Evolutionary conservation across 2,888 invertebrate genomes (phyloP).

Genomic region (Escarpia spicata): DNA sequence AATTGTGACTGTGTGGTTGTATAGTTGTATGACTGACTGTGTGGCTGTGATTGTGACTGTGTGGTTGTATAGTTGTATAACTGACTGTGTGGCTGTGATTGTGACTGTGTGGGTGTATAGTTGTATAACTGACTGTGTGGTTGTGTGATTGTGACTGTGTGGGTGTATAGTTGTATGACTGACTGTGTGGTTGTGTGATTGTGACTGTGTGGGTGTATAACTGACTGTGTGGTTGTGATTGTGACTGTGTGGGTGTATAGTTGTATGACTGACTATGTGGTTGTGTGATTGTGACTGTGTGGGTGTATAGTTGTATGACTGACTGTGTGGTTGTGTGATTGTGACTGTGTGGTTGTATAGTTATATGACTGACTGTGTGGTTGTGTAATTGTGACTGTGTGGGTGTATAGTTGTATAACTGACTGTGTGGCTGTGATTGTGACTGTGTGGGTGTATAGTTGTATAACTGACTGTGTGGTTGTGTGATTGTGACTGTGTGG

Average conservation of each 20-base stretch:
- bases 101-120: slow-evolving; percentile 42
- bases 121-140: neutral
- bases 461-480: too few relatives aligned
- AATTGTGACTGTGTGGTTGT: neutral
- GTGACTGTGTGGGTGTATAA: neutral
- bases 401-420: neutral
- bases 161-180: neutral
- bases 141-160: neutral
- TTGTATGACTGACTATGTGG: neutral
- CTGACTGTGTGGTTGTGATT: neutral
- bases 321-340: too few relatives aligned
- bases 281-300: neutral
- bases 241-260: neutral
- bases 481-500: neutral
- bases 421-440: neutral
- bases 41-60: too few relatives aligned
- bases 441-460: neutral
- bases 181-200: neutral
- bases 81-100: neutral
- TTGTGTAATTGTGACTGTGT: neutral
- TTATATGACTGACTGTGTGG: neutral
- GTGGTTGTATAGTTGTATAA: too few relatives aligned
- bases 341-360: neutral
- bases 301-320: neutral
- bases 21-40: neutral